Conservation (phyloP, 2,888 invertebrate genomes). For the Ptychoptera contaminata region DNA sequence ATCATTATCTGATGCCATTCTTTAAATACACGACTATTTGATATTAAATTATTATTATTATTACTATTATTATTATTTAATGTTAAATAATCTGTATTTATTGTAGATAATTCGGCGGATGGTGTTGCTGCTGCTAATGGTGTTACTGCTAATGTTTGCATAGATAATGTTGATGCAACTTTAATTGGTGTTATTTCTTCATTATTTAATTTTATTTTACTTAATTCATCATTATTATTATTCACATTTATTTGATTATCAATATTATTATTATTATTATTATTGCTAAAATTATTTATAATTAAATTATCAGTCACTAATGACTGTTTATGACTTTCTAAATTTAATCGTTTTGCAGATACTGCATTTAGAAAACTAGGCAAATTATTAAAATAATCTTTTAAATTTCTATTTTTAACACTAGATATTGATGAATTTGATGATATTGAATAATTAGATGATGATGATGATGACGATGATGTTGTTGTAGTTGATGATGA, state of each 20-base stretch:
- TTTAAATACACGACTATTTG: slow-evolving; percentile 40
- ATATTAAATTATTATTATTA: slow-evolving; percentile 2
- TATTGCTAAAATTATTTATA: too few relatives aligned
- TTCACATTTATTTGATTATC: too few relatives aligned
- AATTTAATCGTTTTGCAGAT: not conserved
- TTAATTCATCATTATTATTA: too few relatives aligned
- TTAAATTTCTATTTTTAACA: not conserved
- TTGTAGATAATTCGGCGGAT: slow-evolving; percentile 10
- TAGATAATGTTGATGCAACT: too few relatives aligned
- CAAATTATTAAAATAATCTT: not conserved
- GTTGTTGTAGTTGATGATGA: slow-evolving; percentile 16
- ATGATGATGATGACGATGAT: slow-evolving; percentile 14
- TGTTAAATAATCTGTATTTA: slow-evolving; percentile 20
- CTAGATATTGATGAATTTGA: too few relatives aligned
- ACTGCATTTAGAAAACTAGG: not conserved
- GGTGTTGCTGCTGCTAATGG: not conserved
- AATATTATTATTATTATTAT: too few relatives aligned
- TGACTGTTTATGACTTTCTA: not conserved
- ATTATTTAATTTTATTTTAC: too few relatives aligned
- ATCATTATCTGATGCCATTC: slow-evolving; percentile 86
- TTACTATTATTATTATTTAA: slow-evolving; percentile 18
- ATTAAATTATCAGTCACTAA: too few relatives aligned
- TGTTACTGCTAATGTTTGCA: too few relatives aligned
- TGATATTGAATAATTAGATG: not conserved
- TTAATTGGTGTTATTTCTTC: too few relatives aligned